These are phyloP conservation scores for Timema cristinae DNA, from an alignment of 2,888 invertebrate genomes.

Conservation along the genomic window DNA sequence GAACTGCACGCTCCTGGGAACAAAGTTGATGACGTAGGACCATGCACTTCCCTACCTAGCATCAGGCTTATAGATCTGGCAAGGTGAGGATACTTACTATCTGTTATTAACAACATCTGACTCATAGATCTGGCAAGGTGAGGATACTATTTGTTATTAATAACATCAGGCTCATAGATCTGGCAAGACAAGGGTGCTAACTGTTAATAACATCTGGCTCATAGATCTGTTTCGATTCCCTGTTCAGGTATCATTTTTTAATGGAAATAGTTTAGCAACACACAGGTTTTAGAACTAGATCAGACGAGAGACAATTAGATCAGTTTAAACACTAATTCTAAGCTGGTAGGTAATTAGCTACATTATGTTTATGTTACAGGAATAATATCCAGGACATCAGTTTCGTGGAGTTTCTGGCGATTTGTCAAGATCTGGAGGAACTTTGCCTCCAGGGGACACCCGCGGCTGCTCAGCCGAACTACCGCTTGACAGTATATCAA, in stretches of 20 bases:
- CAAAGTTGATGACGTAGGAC: conserved; percentile 57
- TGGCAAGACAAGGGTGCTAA: conserved; percentile 42
- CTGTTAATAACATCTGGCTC: conserved; percentile 45
- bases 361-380: neutral
- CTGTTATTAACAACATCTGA: conserved; percentile 37
- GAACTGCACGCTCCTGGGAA: conserved; percentile 62
- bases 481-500: neutral
- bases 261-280: no score
- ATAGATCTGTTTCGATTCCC: conserved; percentile 42
- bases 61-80: conserved; percentile 47
- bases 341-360: no score
- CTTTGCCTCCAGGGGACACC: neutral
- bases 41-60: conserved; percentile 53
- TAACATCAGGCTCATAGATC: conserved; percentile 48
- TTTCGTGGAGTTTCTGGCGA: conserved; percentile 2
- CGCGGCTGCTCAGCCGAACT: neutral
- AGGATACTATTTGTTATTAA: no score
- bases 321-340: no score
- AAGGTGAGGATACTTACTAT: conserved; percentile 39
- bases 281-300: no score
- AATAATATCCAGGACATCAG: neutral
- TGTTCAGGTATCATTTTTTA: no score
- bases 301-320: no score
- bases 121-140: conserved; percentile 48
- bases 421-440: neutral